Conservation (phyloP, 2,888 invertebrate genomes). For the Euplexia lucipara region DNA sequence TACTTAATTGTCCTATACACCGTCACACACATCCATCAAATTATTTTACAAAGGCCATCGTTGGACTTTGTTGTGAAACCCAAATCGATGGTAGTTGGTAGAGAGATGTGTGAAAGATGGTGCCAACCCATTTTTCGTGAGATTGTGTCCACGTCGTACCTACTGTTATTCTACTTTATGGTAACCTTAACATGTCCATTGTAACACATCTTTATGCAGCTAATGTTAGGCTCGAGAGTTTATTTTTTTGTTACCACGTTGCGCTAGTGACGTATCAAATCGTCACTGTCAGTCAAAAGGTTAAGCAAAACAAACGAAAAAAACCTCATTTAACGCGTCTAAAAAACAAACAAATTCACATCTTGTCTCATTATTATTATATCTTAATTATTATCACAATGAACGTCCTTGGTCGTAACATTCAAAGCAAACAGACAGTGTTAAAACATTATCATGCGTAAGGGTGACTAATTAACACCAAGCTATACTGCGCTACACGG, state of each 20-base stretch:
- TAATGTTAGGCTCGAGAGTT: too few species aligned
- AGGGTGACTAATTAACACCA: background rate
- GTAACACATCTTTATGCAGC: too few species aligned
- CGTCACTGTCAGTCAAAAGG: background rate
- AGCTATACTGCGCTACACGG: background rate
- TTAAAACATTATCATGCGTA: slow-evolving; percentile 20
- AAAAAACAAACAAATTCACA: slow-evolving; percentile 28
- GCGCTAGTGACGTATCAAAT: background rate
- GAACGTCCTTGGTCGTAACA: slow-evolving; percentile 27
- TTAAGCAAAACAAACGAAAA: slow-evolving; percentile 24
- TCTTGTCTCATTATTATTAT: slow-evolving; percentile 8
- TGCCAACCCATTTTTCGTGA: too few species aligned
- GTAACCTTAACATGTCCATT: too few species aligned
- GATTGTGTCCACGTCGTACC: too few species aligned
- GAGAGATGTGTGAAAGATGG: too few species aligned
- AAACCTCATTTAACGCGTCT: slow-evolving; percentile 2
- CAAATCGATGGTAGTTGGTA: too few species aligned
- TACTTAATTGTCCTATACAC: too few species aligned
- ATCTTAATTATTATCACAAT: slow-evolving; percentile 43
- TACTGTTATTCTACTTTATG: too few species aligned
- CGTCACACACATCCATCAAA: too few species aligned
- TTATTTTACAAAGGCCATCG: too few species aligned
- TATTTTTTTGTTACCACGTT: background rate
- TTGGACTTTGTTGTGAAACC: too few species aligned
- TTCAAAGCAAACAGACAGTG: slow-evolving; percentile 38